phyloP scores from a whole-genome alignment of 2,113 vertebrate genomes.

The Aleadryas rufinucha region DNA sequence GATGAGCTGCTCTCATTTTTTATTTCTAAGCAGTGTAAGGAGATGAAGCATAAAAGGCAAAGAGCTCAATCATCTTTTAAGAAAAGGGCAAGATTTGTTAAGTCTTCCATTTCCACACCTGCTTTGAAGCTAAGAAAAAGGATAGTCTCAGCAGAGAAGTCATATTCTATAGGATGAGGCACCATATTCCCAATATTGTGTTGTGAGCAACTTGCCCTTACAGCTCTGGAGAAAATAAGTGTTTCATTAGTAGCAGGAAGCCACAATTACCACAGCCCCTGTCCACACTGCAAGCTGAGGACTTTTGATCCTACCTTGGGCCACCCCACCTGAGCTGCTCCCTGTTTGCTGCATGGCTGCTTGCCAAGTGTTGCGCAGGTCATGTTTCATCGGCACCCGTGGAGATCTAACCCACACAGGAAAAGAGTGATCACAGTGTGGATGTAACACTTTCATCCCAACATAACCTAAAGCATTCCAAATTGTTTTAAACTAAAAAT shows the following conservation, averaged over 20 bases:
- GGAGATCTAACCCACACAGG: neutral
- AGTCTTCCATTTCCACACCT: neutral
- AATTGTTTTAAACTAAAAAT: neutral
- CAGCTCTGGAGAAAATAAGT: neutral
- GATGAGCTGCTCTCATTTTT: neutral
- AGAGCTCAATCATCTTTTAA: neutral
- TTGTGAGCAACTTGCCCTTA: neutral
- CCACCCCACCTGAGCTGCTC: neutral
- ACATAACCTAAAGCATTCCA: neutral
- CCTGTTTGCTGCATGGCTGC: neutral
- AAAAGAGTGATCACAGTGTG: neutral
- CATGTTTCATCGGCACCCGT: neutral
- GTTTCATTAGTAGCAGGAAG: neutral
- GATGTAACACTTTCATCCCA: neutral
- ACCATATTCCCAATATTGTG: neutral
- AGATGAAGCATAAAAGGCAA: neutral
- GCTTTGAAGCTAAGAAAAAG: neutral
- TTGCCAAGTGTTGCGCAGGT: accelerated
- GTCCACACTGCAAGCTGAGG: neutral
- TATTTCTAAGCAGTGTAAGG: neutral
- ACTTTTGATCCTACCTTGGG: neutral
- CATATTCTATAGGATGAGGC: neutral
- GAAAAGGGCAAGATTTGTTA: neutral
- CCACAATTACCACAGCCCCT: neutral
- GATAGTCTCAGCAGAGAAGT: neutral